These are phyloP conservation scores for Oncorhynchus keta DNA, from an alignment of 2,113 vertebrate species.

Conservation along the genomic window DNA sequence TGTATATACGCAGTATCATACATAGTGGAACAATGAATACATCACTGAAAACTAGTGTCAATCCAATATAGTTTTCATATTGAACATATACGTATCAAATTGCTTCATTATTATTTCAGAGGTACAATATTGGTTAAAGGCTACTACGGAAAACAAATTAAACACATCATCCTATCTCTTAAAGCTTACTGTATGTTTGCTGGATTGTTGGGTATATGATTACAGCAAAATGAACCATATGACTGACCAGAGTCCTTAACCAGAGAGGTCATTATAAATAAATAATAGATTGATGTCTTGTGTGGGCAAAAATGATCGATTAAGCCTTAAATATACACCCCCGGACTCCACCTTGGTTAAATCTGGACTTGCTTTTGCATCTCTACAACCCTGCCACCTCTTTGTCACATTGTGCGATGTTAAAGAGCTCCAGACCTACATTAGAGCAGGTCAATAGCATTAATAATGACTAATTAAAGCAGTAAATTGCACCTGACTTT, in stretches of 20 bases:
- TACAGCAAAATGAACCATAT: not conserved
- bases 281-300: slow-evolving; percentile 36
- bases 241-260: slow-evolving; percentile 2
- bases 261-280: slow-evolving; percentile 34
- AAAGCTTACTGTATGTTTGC: not conserved
- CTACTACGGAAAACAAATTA: slow-evolving; percentile 29
- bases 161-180: slow-evolving; percentile 29
- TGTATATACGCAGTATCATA: not conserved
- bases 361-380: slow-evolving; percentile 31
- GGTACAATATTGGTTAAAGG: not conserved
- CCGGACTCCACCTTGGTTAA: not conserved
- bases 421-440: slow-evolving; percentile 33
- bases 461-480: slow-evolving; percentile 55
- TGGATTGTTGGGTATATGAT: not conserved
- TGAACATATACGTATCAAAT: not conserved
- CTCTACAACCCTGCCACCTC: slow-evolving; percentile 1
- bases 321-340: slow-evolving; percentile 33
- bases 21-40: not conserved
- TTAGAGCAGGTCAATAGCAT: slow-evolving; percentile 48
- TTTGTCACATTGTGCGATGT: slow-evolving; percentile 38
- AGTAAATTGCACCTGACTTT: slow-evolving; percentile 41
- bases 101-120: not conserved
- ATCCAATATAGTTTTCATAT: not conserved
- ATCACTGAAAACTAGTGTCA: not conserved
- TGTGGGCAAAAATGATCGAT: slow-evolving; percentile 25